Evolutionary conservation across 2,888 invertebrate species (phyloP), one percentile per base, ranked within the genome.

Genomic region (Rhimphoctona megacephalus): DNA sequence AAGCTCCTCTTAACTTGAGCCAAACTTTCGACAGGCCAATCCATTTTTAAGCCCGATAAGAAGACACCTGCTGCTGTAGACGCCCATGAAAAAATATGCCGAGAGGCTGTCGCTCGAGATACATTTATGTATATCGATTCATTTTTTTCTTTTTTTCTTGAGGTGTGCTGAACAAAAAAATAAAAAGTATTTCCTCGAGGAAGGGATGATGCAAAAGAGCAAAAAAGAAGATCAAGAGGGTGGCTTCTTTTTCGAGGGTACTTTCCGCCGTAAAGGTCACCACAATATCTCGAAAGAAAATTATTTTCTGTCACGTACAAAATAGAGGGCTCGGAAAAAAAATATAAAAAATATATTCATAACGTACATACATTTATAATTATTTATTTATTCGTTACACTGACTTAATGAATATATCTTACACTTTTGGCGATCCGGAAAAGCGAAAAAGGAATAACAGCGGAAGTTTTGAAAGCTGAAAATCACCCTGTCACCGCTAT

Each of bases 61-160:
- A 30, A 61, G 17, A 30, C 61, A 61, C 61, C 61, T 61, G 61
- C 30, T 61, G 61, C 61, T 61, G 61, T 17, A 30, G 17, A 61
- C 30, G 61, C 25, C 25, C 57, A 61, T 11, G 17, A 17, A 70
- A 69, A 85, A 81, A 77, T 54, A 66, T 49, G 46, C 36, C 17
- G 49, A 54, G 46, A 46, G 77, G 22, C 25, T 74, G 54, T 81
- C 66, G 46, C 77, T 81, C 66, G 22, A 77, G 52, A 66, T 69
- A 80, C 36, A 73, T 73, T 81, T 85, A 81, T 57, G 77, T 85
- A 49, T 85, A 61, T 61, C 81, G 72, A 85, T 85, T 77, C 81
- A 81, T 77, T 57, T n/a, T 25, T 30, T 64, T 57, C 11, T 30
- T 30, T 61, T 3, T 25, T n/a, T 61, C n/a, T 33, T 52, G 22